Evolutionary conservation across 2,113 vertebrate species (phyloP).

Genomic region (Benitochromis conjunctus): DNA sequence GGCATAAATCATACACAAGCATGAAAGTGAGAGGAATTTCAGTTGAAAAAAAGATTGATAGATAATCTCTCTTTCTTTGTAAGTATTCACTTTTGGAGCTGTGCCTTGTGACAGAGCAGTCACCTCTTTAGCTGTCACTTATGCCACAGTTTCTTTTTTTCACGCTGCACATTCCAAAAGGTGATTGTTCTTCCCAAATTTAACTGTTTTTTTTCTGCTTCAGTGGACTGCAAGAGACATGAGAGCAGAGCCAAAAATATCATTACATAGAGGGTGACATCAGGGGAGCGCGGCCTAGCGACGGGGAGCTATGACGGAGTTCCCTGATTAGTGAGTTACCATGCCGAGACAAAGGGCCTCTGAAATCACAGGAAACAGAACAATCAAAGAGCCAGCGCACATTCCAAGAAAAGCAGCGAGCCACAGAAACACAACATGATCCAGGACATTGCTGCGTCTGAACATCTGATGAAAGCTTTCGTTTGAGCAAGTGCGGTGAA

Average conservation of each 20-base stretch:
- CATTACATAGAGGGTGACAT: slow-evolving; percentile 52
- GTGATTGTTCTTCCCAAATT: slow-evolving; percentile 37
- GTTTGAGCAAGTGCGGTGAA: background rate
- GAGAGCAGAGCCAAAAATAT: slow-evolving; percentile 70
- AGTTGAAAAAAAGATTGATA: background rate
- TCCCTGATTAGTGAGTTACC: slow-evolving; percentile 70
- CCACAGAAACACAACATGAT: slow-evolving; percentile 62
- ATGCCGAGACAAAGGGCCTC: slow-evolving; percentile 69
- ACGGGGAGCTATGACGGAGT: slow-evolving; percentile 64
- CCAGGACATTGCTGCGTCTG: slow-evolving; percentile 43
- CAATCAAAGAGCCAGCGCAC: slow-evolving; percentile 70
- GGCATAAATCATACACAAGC: slow-evolving; percentile 14
- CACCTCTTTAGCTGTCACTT: slow-evolving; percentile 6
- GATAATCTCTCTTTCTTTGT: background rate
- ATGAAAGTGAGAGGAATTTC: slow-evolving; percentile 11
- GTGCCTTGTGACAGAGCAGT: slow-evolving; percentile 1
- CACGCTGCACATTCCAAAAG: slow-evolving; percentile 41
- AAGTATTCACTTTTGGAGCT: background rate
- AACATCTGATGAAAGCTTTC: slow-evolving; percentile 49
- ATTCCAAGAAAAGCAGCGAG: slow-evolving; percentile 75
- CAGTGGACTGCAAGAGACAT: slow-evolving; percentile 36
- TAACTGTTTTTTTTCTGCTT: slow-evolving; percentile 3
- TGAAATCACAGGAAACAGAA: slow-evolving; percentile 75
- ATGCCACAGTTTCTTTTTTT: slow-evolving; percentile 35
- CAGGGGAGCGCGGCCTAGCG: slow-evolving; percentile 21